Evolutionary conservation across 2,113 vertebrate species (phyloP), one percentile per base, ranked within the genome.

Genomic region (Chloropsis cyanopogon): DNA sequence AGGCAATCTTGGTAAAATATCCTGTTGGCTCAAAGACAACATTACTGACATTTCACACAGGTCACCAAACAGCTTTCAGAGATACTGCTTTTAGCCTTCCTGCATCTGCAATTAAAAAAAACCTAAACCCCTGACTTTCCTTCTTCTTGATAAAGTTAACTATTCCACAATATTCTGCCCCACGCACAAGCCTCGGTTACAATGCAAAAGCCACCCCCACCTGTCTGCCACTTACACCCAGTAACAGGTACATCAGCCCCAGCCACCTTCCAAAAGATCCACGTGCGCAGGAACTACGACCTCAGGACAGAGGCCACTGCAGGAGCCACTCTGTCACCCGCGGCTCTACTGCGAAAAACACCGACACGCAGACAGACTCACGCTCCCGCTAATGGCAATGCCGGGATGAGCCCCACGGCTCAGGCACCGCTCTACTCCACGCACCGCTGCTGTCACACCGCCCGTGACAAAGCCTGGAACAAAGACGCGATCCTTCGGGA

Each of bases 311-410:
- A 49, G 66, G 47, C 11, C 47, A 37, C 52, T 5, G 52, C 13
- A 19, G 18, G 46, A 71, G 26, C 1, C 44, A 25, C 33, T 37
- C 31, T 4, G 75, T 8, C 16, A 53, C 39, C n/a, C 56, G 19
- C 6, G 20, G 57, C 23, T 14, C 82, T 28, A 33, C 1, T 5
- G 53, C 21, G 21, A 25, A 68, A 47, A 41, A 4, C 57, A 8
- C 42, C 0, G 29, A 42, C n/a, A 18, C 11, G 9, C 57, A 25
- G 33, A 3, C 23, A 6, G 26, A 11, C n/a, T 14, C 70, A 35
- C 7, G 4, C 50, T 37, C 21, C 49, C 7, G 37, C 65, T 47
- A 24, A 37, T 0, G 49, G 71, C 33, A 33, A 12, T 0, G 35
- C 76, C 3, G 42, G 39, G 61, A 28, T 28, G 19, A 68, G 68